Base-by-base conservation (phyloP, 2,888 invertebrate genomes). In the Sphaerophoria rueppellii region DNA sequence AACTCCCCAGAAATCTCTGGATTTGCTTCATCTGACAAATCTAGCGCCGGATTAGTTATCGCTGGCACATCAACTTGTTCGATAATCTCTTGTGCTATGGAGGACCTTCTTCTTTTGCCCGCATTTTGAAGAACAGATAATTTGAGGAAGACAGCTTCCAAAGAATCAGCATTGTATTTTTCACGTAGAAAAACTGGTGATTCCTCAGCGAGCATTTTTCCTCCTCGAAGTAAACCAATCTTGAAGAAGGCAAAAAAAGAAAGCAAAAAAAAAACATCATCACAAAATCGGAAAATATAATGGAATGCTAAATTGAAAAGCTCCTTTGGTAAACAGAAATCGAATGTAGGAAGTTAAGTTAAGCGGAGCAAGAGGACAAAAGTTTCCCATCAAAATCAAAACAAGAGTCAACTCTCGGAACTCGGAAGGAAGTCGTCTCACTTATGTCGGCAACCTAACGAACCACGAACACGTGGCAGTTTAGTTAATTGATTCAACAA, bases 1-100 rank as follows among this genome's bases (percentile, higher is more conserved):
- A 96, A 97, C 90, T 97, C 97, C 4, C 97, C 97, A 16, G 96
- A 96, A 87, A 97, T 96, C 91, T 97, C 96, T 0, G 94, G 94
- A 77, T 88, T 89, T 89, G 95, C 95, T 54, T 95, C 94, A 85
- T 95, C 94, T 88, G 95, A 95, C 58, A 95, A 92, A 87, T 95
- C 95, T 75, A 95, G 91, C 0, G 94, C 93, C 43, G 95, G 94
- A 88, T 95, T 94, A 91, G 94, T 93, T 82, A 95, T 94, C 6
- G 93, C 93, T 3, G 95, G 95, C 35, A 95, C 92, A 55, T 93
- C 93, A 37, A 95, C 95, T 87, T 93, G 93, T 86, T 95, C 95
- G 6, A 95, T 94, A 4, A 97, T 95, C 88, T 95, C 95, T 88
- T 95, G 95, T 0, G 96, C 93, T 83, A 97, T 96, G 86, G 96